Conservation (phyloP, 2,888 invertebrate genomes). For the Rhingia campestris region DNA sequence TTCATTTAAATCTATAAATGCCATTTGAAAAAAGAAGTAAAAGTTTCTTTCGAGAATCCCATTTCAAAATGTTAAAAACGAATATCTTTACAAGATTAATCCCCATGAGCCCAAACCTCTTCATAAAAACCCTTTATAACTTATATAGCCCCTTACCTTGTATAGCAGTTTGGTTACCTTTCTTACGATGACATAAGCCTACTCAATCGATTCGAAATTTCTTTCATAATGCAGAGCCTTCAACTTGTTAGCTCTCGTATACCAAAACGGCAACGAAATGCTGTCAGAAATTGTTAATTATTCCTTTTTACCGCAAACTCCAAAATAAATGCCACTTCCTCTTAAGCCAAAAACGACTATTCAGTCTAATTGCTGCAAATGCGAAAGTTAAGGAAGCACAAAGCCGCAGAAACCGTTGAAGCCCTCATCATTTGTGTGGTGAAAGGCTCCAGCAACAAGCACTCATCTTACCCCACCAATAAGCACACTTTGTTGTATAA, state of each 20-base stretch:
- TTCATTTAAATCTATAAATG: too few species aligned
- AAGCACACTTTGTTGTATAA: constrained; percentile 1
- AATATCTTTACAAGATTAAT: too few species aligned
- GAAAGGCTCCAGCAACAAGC: constrained; percentile 61
- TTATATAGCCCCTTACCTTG: too few species aligned
- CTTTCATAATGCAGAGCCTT: not conserved
- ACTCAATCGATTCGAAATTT: not conserved
- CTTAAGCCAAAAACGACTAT: constrained; percentile 53
- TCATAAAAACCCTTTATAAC: too few species aligned
- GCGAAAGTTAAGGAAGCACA: constrained; percentile 60
- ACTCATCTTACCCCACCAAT: constrained; percentile 23
- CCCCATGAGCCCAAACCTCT: too few species aligned
- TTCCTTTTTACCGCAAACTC: constrained; percentile 47
- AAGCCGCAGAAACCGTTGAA: constrained; percentile 67
- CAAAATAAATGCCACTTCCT: constrained; percentile 46
- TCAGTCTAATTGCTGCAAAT: constrained; percentile 70
- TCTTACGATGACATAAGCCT: not conserved
- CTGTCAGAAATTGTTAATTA: constrained; percentile 52
- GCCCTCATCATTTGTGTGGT: constrained; percentile 69
- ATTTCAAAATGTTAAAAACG: too few species aligned
- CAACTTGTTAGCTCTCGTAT: not conserved
- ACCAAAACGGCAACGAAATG: constrained; percentile 9
- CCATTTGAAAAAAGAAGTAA: too few species aligned
- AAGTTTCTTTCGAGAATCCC: too few species aligned
- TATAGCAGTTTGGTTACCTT: too few species aligned